Percentiles rank a stretch among this genome's conserved stretches.
These are phyloP conservation scores for Mus spretus DNA, from an alignment of 2,797 vertebrate genomes.

Conservation along the genomic window DNA sequence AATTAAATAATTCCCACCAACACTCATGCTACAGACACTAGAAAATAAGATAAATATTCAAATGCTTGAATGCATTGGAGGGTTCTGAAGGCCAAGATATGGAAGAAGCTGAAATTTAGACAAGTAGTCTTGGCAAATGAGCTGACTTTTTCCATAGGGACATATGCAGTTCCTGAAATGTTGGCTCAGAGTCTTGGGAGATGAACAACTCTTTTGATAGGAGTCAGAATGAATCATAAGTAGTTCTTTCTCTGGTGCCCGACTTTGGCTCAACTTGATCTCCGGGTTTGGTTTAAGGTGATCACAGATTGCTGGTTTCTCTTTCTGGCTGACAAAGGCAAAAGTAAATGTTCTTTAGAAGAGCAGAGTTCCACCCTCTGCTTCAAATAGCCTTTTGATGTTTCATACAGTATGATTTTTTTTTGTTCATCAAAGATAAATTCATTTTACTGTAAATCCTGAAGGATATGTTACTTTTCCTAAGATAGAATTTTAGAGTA, in stretches of 20 bases:
- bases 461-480: neutral
- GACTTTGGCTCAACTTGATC: slow-evolving; percentile 51
- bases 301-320: slow-evolving; percentile 34
- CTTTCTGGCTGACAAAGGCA: slow-evolving; percentile 16
- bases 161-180: slow-evolving; percentile 65
- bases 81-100: slow-evolving; percentile 54
- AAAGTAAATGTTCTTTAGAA: slow-evolving; percentile 49
- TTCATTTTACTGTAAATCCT: slow-evolving; percentile 37
- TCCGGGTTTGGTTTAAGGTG: slow-evolving; percentile 37
- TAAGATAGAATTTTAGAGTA: neutral
- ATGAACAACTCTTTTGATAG: slow-evolving; percentile 56
- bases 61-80: slow-evolving; percentile 62
- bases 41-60: slow-evolving; percentile 64
- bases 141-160: slow-evolving; percentile 36
- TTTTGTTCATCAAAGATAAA: slow-evolving; percentile 46
- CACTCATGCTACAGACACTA: slow-evolving; percentile 63
- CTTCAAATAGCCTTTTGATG: slow-evolving; percentile 17
- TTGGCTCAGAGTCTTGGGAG: slow-evolving; percentile 54
- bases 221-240: slow-evolving; percentile 59
- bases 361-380: slow-evolving; percentile 4
- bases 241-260: slow-evolving; percentile 18
- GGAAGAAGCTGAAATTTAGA: slow-evolving; percentile 68
- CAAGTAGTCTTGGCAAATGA: slow-evolving; percentile 42
- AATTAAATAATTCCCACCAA: slow-evolving; percentile 69
- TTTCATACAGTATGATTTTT: slow-evolving; percentile 18